phyloP scores from a whole-genome alignment of 2,888 invertebrate species.

The Coelinius sp. region DNA sequence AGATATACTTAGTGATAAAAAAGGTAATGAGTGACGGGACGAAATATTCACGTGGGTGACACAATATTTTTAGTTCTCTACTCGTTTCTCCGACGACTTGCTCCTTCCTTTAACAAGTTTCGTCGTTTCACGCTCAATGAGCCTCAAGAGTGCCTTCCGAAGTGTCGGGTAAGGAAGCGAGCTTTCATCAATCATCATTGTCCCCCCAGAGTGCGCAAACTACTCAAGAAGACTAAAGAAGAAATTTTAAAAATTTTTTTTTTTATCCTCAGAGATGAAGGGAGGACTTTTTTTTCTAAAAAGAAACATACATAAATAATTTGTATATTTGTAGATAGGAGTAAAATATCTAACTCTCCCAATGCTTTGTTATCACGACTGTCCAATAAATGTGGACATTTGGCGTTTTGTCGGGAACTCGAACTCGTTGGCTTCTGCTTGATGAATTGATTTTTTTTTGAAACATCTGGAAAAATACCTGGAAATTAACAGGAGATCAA shows the following conservation, averaged over 20 bases:
- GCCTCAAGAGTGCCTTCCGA: constrained; percentile 39
- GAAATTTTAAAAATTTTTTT: background rate
- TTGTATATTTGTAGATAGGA: constrained; percentile 66
- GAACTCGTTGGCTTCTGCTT: no score
- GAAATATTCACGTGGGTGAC: background rate
- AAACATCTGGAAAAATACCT: no score
- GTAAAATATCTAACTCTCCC: constrained; percentile 37
- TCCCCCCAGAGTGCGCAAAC: background rate
- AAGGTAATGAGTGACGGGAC: background rate
- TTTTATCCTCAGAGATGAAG: background rate
- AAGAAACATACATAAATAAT: constrained; percentile 38
- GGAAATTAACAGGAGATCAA: background rate
- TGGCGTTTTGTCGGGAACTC: no score
- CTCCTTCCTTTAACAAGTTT: constrained; percentile 16
- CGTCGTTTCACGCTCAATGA: constrained; percentile 39
- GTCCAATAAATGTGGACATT: background rate
- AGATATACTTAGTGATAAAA: constrained; percentile 1
- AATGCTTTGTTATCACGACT: constrained; percentile 1
- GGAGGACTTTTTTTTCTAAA: constrained; percentile 5
- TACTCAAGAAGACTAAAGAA: background rate
- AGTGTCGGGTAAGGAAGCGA: constrained; percentile 28
- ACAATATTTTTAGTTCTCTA: constrained; percentile 11
- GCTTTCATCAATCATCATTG: constrained; percentile 2
- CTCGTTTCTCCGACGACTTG: constrained; percentile 24
- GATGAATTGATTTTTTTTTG: no score